Evolutionary conservation across 2,797 vertebrate genomes (phyloP).

Genomic region (Dicrostonyx torquatus): DNA sequence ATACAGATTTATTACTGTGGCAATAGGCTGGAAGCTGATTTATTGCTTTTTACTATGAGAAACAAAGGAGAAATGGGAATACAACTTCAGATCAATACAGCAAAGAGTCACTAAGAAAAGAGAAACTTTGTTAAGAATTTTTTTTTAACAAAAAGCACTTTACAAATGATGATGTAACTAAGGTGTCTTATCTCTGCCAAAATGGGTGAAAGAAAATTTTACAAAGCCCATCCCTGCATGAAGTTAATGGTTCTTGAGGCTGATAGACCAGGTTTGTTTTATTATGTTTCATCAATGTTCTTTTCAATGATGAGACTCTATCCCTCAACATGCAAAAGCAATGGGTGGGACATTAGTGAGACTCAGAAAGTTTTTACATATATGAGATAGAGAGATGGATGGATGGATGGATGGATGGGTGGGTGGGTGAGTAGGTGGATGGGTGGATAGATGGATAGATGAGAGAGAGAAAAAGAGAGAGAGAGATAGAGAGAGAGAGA

Average conservation of each 20-base stretch:
- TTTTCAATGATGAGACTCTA: background rate
- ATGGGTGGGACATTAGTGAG: background rate
- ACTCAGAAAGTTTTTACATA: background rate
- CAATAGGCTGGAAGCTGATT: constrained; percentile 38
- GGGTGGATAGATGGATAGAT: background rate
- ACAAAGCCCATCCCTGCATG: background rate
- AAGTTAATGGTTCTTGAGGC: background rate
- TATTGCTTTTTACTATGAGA: background rate
- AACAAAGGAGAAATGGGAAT: background rate
- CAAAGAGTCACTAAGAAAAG: background rate
- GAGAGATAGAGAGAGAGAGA: background rate
- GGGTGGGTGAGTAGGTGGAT: background rate
- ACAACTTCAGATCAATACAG: background rate
- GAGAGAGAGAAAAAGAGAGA: background rate
- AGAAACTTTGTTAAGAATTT: background rate
- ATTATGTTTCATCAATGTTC: background rate
- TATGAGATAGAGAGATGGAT: background rate
- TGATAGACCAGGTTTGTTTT: background rate
- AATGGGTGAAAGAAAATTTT: background rate
- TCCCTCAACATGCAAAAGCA: background rate
- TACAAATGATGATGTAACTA: background rate
- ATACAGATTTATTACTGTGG: constrained; percentile 36
- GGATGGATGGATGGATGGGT: background rate
- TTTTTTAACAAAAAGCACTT: background rate
- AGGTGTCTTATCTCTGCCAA: background rate